Conservation (phyloP, 92 coral and sea anemone species). For the Pocillopora meandrina region DNA sequence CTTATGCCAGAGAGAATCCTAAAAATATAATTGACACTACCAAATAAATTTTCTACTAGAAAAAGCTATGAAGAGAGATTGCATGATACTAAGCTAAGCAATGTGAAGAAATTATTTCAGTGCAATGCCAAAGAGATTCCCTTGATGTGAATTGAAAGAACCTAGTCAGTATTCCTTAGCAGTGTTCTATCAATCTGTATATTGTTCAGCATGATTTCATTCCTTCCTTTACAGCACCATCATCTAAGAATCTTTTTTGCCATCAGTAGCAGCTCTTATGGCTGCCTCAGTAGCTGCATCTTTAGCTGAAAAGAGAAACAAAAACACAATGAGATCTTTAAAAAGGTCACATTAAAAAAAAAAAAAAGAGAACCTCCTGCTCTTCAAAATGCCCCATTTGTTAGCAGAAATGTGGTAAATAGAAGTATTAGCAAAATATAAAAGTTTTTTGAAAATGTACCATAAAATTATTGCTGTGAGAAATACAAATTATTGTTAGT, state of each 20-base stretch:
- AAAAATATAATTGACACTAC: too few species aligned
- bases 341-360: background rate
- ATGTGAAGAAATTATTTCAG: background rate
- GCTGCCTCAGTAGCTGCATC: constrained; percentile 91
- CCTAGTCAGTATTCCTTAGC: background rate
- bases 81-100: background rate
- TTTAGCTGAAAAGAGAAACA: constrained; percentile 62
- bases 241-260: constrained; percentile 62
- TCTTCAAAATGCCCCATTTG: background rate
- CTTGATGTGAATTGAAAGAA: background rate
- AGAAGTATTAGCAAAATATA: too few species aligned
- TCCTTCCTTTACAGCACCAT: background rate
- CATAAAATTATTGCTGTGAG: too few species aligned
- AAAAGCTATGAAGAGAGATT: background rate
- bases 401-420: too few species aligned
- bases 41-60: too few species aligned
- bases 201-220: constrained; percentile 14
- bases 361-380: background rate
- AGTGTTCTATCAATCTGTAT: background rate
- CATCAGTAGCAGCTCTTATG: constrained; percentile 72
- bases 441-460: too few species aligned
- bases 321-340: background rate
- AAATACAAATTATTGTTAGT: too few species aligned
- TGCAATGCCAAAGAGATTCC: background rate
- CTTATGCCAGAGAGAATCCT: too few species aligned